phyloP scores from a whole-genome alignment of 2,888 invertebrate genomes.

The Hartigia nigra region DNA sequence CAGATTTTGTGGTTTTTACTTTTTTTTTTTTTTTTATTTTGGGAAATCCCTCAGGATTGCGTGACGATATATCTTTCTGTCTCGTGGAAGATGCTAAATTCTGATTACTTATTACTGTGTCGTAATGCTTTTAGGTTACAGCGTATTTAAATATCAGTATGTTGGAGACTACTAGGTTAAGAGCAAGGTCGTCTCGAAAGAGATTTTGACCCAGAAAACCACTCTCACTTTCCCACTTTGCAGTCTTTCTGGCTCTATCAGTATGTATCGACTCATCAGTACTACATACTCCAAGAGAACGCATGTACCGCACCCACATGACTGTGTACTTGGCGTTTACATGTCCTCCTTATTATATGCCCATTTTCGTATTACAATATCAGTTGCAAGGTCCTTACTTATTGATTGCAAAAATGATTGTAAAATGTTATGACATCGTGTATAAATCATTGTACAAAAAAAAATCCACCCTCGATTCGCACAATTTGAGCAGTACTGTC shows the following conservation, averaged over 20 bases:
- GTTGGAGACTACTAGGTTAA: background rate
- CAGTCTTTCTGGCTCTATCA: constrained; percentile 33
- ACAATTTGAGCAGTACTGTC: background rate
- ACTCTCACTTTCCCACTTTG: constrained; percentile 46
- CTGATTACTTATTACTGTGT: background rate
- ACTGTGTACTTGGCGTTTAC: background rate
- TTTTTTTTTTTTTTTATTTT: background rate
- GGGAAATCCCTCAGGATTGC: background rate
- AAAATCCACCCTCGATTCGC: background rate
- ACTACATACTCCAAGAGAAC: background rate
- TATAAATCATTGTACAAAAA: background rate
- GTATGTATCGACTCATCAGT: constrained; percentile 34
- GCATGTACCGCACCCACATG: background rate
- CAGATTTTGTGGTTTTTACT: background rate
- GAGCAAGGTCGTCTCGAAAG: constrained; percentile 4
- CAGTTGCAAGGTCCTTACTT: background rate
- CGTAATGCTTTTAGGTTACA: background rate
- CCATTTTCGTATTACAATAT: background rate
- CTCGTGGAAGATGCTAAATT: background rate
- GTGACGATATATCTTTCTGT: background rate
- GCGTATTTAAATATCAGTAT: background rate
- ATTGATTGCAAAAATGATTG: background rate
- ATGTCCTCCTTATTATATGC: background rate
- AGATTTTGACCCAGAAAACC: constrained; percentile 20
- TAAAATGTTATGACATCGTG: background rate